Evolutionary conservation across 2,113 vertebrate genomes (phyloP), one percentile per base, ranked within the genome.

Genomic region (Hippocampus mohnikei): DNA sequence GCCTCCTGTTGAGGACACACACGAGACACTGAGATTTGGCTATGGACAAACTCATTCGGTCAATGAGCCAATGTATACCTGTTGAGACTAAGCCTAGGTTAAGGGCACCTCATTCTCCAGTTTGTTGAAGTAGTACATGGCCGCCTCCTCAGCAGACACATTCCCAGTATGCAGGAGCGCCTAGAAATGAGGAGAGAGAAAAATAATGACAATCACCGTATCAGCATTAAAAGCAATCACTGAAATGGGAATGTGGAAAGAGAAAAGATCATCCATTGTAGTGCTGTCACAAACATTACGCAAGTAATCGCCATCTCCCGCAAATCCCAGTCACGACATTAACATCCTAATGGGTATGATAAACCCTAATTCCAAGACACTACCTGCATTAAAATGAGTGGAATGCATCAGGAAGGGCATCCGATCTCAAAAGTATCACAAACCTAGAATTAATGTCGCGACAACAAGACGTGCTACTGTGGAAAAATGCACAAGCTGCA

Each of bases 91-190:
- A 87, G 86, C 81, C 77, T 85, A 87, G 33, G 82, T 84, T 90
- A 89, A 85, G 69, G 83, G 82, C 83, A 93, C 92, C 93, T 94
- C 93, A 82, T 93, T 92, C 85, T 94, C 93, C 82, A 94, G 88
- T 79, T 93, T 93, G 90, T 93, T 92, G 87, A 94, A 94, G 86
- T 94, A 94, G 85, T 94, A 94, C 91, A 94, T 93, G 72, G 93
- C 93, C 44, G 94, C 94, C 80, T 93, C 93, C 70, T 94, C 93
- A 2, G 92, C 93, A 60, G 93, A 94, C 69, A 92, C 90, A 29
- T 94, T 94, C 75, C 91, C 87, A 37, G 93, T 94, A 71, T 93
- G 90, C 69, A 93, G 83, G 63, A 94, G 90, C 2, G 93, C 93
- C 94, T 94, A 82, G 5, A 70, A 61, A 0, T 1, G n/a, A 13